Base-by-base conservation (phyloP, 2,797 vertebrate species). In the Alca torda region DNA sequence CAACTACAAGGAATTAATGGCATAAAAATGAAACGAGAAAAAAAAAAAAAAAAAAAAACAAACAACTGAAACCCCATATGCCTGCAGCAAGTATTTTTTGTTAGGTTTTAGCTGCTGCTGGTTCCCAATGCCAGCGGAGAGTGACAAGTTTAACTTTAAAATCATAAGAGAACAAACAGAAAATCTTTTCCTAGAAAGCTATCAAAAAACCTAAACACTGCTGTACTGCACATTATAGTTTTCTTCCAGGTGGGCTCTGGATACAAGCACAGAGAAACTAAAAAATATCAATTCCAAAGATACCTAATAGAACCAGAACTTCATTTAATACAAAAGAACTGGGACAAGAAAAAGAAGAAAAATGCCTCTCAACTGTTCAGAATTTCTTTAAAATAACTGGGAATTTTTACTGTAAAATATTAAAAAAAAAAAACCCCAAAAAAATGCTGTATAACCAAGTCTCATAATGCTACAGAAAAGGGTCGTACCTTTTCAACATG, bases 71-170 rank as follows among this genome's bases (percentile, higher is more conserved):
- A 70, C 6, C 6, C 28, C 37, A 84, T 23, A 61, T 31, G 50
- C 83, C 54, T 72, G 57, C 54, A 69, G 89, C 53, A 84, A 84
- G 48, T 87, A 78, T 87, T 95, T 94, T 67, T 67, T 60, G 81
- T 85, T 91, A 72, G 67, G 25, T 35, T 87, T 93, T 65, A 79
- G 84, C 81, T 73, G 84, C 72, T 90, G 77, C 72, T 87, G 81
- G 53, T 45, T 79, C 64, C 60, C 1, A 0, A 33, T 78, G 57
- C 69, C 80, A 83, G 77, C 18, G 15, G 73, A 75, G 61, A 88
- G 65, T 84, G 64, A 72, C n/a, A 94, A 86, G 61, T 75, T 31
- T 33, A 87, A 87, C 73, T 84, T 54, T 17, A 69, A 95, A 90
- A 90, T 24, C 3, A 0, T 56, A 89, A 30, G 35, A 69, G 37